Evolutionary conservation across 2,888 invertebrate species (phyloP).

Genomic region (Oligia latruncula): DNA sequence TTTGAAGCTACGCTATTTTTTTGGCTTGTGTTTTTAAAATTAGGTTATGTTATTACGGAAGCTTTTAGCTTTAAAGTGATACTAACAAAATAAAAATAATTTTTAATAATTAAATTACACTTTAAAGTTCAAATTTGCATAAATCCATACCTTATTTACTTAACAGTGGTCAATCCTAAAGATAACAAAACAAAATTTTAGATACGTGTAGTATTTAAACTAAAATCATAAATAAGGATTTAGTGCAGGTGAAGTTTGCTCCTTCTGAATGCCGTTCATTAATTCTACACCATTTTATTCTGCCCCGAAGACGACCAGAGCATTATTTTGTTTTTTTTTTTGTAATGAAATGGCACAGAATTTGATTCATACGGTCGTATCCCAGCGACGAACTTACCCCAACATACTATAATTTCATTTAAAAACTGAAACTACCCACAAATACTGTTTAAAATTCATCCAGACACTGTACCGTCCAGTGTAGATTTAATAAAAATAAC

Average conservation of each 20-base stretch:
- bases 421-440: not conserved
- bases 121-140: not conserved
- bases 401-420: not conserved
- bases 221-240: constrained; percentile 3
- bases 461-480: too few species aligned
- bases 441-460: not conserved
- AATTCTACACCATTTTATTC: too few species aligned
- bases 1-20: not conserved
- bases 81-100: not conserved
- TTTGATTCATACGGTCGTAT: too few species aligned
- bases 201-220: not conserved
- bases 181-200: not conserved
- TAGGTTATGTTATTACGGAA: not conserved
- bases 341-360: too few species aligned
- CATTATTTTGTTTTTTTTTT: too few species aligned
- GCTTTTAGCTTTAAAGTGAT: not conserved
- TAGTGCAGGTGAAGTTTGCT: not conserved
- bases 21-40: not conserved
- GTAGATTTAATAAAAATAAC: constrained; percentile 29
- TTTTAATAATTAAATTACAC: not conserved
- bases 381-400: too few species aligned
- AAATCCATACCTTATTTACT: not conserved
- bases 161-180: not conserved
- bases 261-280: not conserved
- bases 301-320: too few species aligned